Evolutionary conservation across 2,113 vertebrate species (phyloP).

Genomic region (Upupa epops): DNA sequence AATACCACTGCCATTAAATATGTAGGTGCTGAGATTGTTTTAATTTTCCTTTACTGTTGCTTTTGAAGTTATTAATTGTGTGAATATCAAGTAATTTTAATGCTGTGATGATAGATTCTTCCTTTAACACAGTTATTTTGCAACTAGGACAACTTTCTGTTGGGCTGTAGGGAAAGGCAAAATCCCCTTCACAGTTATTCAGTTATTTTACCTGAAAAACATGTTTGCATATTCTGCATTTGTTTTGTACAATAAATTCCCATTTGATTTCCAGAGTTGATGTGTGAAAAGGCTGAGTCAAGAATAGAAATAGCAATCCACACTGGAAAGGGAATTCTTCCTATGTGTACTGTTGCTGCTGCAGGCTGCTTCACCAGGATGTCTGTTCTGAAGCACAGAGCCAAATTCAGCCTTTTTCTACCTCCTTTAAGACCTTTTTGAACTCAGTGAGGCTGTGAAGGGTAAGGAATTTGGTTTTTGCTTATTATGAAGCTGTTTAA

Average conservation of each 20-base stretch:
- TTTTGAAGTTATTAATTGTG: constrained; percentile 33
- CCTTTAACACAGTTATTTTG: constrained; percentile 38
- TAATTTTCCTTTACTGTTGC: constrained; percentile 23
- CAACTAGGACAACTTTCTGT: neutral
- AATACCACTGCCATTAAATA: constrained; percentile 25
- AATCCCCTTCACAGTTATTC: neutral
- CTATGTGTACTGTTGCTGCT: neutral
- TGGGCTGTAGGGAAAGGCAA: neutral
- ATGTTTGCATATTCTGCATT: neutral
- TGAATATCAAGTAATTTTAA: constrained; percentile 42
- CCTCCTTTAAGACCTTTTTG: constrained; percentile 2
- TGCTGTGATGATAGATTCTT: neutral
- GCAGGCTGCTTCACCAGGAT: constrained; percentile 6
- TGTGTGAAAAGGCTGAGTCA: constrained; percentile 11
- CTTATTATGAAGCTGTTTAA: neutral
- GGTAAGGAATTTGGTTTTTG: constrained; percentile 13
- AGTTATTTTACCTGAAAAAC: constrained; percentile 25
- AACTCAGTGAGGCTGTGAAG: neutral
- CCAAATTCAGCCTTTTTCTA: neutral
- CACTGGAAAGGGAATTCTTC: neutral
- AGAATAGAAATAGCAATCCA: constrained; percentile 9
- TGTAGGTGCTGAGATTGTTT: constrained; percentile 42
- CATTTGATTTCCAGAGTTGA: constrained; percentile 18
- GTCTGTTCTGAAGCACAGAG: constrained; percentile 26
- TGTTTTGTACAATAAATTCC: constrained; percentile 1